A percentile compares a stretch with the other conserved stretches of the same genome.
phyloP scores from a whole-genome alignment of 2,113 vertebrate species.

The Tamias sibiricus region DNA sequence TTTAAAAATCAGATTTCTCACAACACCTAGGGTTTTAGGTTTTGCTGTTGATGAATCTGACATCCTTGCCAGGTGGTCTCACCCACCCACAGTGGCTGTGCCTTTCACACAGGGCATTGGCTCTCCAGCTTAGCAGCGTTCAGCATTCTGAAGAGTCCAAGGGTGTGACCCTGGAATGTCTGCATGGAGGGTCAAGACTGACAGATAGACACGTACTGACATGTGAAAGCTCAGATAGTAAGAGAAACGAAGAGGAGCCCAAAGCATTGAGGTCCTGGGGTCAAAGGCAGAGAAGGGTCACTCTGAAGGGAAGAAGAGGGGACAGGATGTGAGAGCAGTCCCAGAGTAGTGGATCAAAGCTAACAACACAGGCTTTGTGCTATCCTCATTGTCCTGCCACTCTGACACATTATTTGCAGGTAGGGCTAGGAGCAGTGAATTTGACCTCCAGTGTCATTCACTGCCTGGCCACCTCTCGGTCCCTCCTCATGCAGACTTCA shows the following conservation, averaged over 20 bases:
- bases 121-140: background rate
- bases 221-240: too few species aligned
- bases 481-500: background rate
- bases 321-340: background rate
- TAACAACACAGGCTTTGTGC: accelerated
- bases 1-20: background rate
- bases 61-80: accelerated
- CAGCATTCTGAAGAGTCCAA: background rate
- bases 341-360: background rate
- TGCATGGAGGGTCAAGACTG: background rate
- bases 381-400: too few species aligned
- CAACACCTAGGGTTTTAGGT: background rate
- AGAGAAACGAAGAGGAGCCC: background rate
- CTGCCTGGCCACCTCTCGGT: background rate
- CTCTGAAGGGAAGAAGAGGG: too few species aligned
- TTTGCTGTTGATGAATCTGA: background rate
- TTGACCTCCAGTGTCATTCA: accelerated
- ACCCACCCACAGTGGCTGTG: background rate
- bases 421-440: background rate
- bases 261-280: too few species aligned
- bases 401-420: too few species aligned
- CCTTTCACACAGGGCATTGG: background rate
- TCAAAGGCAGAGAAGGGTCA: background rate
- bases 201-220: background rate
- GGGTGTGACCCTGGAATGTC: too few species aligned